Percentiles rank a stretch among this genome's conserved stretches.
Conservation (phyloP, 2,797 vertebrate species). For the Melanotaenia boesemani region DNA sequence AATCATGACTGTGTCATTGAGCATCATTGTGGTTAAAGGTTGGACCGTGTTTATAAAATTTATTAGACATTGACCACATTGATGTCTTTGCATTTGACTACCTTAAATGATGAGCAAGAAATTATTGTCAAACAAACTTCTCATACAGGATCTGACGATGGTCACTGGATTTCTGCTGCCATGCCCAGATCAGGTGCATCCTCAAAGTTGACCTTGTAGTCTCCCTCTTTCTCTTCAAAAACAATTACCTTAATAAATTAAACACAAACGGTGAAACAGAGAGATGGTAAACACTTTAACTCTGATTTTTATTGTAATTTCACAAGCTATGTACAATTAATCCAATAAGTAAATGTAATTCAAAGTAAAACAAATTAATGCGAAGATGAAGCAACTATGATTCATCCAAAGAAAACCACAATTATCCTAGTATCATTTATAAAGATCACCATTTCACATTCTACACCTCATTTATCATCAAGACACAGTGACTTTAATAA, state of each 20-base stretch:
- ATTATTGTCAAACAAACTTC: background rate
- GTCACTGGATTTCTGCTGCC: slow-evolving; percentile 87
- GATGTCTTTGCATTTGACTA: background rate
- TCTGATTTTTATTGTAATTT: background rate
- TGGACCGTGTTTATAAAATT: background rate
- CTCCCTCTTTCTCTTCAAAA: slow-evolving; percentile 90
- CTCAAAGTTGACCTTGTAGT: slow-evolving; percentile 87
- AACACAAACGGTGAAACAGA: slow-evolving; percentile 16
- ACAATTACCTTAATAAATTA: slow-evolving; percentile 84
- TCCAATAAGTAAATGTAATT: background rate
- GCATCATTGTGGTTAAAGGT: background rate
- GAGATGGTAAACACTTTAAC: background rate
- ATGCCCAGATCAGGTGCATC: slow-evolving; percentile 89
- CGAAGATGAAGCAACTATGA: no score
- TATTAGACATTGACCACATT: background rate
- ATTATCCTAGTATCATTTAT: background rate
- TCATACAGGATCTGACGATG: background rate
- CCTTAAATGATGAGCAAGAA: fast-evolving
- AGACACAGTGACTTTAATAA: background rate
- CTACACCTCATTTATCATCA: background rate
- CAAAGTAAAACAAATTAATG: background rate
- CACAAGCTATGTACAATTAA: background rate
- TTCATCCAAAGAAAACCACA: background rate
- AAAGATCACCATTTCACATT: background rate
- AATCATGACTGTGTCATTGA: slow-evolving; percentile 33